Conservation (phyloP, 2,888 invertebrate species). For the Zaprionus bogoriensis region DNA sequence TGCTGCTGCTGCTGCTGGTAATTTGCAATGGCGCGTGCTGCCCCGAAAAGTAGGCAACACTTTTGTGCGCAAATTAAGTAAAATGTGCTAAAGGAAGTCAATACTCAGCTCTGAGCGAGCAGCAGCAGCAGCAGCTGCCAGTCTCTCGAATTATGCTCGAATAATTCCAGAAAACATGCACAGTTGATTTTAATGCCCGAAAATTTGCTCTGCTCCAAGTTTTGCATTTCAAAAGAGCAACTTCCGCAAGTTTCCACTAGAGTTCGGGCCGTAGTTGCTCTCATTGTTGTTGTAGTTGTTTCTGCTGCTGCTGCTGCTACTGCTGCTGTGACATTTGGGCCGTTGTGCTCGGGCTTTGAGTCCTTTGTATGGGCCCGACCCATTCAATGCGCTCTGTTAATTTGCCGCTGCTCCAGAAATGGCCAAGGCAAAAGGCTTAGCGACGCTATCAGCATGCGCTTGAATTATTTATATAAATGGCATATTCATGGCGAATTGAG, state of each 20-base stretch:
- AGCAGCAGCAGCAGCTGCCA: slow-evolving; percentile 53
- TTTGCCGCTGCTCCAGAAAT: slow-evolving; percentile 53
- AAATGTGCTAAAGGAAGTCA: slow-evolving; percentile 59
- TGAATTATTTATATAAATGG: slow-evolving; percentile 76
- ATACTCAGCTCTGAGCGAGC: slow-evolving; percentile 23
- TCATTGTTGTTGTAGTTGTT: slow-evolving; percentile 1
- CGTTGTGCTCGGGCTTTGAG: slow-evolving; percentile 39
- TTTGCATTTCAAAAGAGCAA: slow-evolving; percentile 65
- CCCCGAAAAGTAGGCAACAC: slow-evolving; percentile 69
- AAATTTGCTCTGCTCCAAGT: slow-evolving; percentile 38
- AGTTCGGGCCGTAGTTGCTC: background rate
- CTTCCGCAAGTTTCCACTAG: slow-evolving; percentile 54
- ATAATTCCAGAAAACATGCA: slow-evolving; percentile 67
- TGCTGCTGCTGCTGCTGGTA: slow-evolving; percentile 37
- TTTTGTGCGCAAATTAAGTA: slow-evolving; percentile 58
- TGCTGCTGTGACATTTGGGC: slow-evolving; percentile 61
- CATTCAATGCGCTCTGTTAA: slow-evolving; percentile 76
- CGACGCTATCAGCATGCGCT: slow-evolving; percentile 68
- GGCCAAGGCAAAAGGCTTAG: slow-evolving; percentile 48
- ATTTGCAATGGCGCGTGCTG: slow-evolving; percentile 65
- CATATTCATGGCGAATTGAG: slow-evolving; percentile 66
- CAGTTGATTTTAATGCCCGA: slow-evolving; percentile 59
- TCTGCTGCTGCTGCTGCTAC: slow-evolving; percentile 17
- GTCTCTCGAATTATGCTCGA: slow-evolving; percentile 70
- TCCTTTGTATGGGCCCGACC: slow-evolving; percentile 42